Base-by-base conservation (phyloP, 2,888 invertebrate genomes). In the Leptinotarsa juncta region DNA sequence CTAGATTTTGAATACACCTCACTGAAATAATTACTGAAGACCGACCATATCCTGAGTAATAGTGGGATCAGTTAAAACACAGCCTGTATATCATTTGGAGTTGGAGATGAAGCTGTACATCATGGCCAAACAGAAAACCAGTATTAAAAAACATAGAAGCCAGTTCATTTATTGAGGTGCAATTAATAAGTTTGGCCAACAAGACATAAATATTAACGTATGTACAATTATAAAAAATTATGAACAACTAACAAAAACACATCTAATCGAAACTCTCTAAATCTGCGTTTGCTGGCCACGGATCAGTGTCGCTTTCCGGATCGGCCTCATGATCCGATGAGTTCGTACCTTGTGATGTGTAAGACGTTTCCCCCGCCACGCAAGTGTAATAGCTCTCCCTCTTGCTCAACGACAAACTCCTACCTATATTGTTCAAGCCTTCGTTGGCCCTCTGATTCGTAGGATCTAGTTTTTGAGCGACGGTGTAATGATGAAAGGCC, bases 391-490 rank as follows among this genome's bases (percentile, higher is more conserved):
- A 90, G 75, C 88, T 88, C 74, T 91, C 90, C 72, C 90, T 81
- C 83, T 90, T 89, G 78, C 88, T 88, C 3, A 89, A 86, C 5
- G 84, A 81, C 26, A 80, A 69, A 57, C 83, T 84, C 62, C 85
- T 80, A 67, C 93, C 93, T 67, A 93, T 88, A 76, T 91, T 88
- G 83, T 92, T 91, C 82, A 93, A 89, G 55, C 93, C 93, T 83
- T 93, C 93, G 32, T 90, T 86, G 16, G 93, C 93, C 81, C 91
- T 88, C 75, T 90, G 88, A 84, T 93, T 93, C 42, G 88, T 89
- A 3, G 93, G 92, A 86, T 94, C 93, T 79, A 93, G 86, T 92
- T 91, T 91, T 32, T 93, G 86, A 3, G 93, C 93, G 79, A 91
- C 90, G 69, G 90, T 91, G 84, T 92, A 94, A 83, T 93, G 93